phyloP scores from a whole-genome alignment of 2,113 vertebrate genomes.

The Pelodiscus sinensis region DNA sequence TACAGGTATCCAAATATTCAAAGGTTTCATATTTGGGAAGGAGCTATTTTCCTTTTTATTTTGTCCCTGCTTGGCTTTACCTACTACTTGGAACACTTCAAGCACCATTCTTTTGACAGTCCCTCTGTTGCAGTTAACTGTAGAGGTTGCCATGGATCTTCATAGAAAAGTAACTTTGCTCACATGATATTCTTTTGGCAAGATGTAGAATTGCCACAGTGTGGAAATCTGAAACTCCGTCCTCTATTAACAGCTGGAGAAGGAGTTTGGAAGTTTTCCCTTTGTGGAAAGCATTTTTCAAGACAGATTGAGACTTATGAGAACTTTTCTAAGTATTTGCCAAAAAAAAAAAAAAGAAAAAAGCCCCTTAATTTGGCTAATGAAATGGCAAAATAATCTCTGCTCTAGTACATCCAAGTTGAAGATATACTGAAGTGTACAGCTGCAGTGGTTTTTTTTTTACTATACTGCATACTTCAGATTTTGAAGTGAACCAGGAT shows the following conservation, averaged over 20 bases:
- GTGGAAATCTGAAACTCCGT: not conserved
- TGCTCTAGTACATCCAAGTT: not conserved
- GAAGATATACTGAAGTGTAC: not conserved
- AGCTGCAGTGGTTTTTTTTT: not conserved
- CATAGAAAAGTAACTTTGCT: not conserved
- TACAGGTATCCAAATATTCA: not conserved
- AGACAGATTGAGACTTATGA: not conserved
- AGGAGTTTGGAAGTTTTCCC: not conserved
- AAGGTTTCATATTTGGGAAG: not conserved
- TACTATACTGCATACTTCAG: not conserved
- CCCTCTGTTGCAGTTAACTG: accelerated
- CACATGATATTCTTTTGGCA: not conserved
- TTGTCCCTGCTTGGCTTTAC: not conserved
- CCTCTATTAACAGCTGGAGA: not conserved
- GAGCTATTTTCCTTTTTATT: not conserved
- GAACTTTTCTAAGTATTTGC: not conserved
- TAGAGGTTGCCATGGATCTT: not conserved
- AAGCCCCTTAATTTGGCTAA: not conserved
- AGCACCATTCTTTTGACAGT: not conserved
- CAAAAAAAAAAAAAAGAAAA: not conserved
- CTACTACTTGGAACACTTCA: accelerated
- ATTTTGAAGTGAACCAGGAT: not conserved
- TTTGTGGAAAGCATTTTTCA: not conserved
- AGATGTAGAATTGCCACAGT: not conserved
- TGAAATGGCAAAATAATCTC: not conserved